phyloP scores from a whole-genome alignment of 2,113 vertebrate genomes.

The Sprattus sprattus region DNA sequence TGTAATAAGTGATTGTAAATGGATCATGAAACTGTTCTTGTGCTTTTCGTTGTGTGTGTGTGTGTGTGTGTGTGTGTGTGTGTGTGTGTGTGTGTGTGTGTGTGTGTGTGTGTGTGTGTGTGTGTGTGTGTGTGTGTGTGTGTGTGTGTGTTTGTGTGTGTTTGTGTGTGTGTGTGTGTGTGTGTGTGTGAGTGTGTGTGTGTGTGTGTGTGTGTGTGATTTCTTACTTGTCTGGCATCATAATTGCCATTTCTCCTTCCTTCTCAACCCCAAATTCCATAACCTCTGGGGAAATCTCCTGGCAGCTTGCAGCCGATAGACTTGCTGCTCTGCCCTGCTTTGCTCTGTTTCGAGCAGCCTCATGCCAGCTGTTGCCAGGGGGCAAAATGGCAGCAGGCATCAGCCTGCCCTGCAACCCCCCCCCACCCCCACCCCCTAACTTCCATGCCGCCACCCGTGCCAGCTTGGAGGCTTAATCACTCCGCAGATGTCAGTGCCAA shows the following conservation, averaged over 20 bases:
- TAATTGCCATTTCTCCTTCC: neutral
- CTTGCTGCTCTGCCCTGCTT: constrained; percentile 5
- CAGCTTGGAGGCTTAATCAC: constrained; percentile 54
- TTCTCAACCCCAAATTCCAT: neutral
- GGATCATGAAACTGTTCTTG: neutral
- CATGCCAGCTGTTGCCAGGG: constrained; percentile 6
- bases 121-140: neutral
- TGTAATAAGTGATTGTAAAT: neutral
- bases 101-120: neutral
- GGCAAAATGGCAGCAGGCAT: constrained; percentile 5
- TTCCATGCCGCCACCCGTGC: constrained; percentile 12
- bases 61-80: neutral
- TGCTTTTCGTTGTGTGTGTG: neutral
- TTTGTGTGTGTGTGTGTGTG: neutral
- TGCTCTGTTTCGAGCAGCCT: neutral
- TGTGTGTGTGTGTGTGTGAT: neutral
- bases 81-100: neutral
- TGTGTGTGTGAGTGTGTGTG: neutral
- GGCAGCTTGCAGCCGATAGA: neutral
- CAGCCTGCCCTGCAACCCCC: neutral
- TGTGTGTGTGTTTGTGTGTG: constrained; percentile 22
- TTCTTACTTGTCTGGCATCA: neutral
- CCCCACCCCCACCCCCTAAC: neutral
- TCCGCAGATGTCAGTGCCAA: constrained; percentile 46
- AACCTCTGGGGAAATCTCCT: neutral